These are phyloP conservation scores for Rhyacophila evoluta DNA, from an alignment of 2,888 invertebrate species.

Conservation along the genomic window DNA sequence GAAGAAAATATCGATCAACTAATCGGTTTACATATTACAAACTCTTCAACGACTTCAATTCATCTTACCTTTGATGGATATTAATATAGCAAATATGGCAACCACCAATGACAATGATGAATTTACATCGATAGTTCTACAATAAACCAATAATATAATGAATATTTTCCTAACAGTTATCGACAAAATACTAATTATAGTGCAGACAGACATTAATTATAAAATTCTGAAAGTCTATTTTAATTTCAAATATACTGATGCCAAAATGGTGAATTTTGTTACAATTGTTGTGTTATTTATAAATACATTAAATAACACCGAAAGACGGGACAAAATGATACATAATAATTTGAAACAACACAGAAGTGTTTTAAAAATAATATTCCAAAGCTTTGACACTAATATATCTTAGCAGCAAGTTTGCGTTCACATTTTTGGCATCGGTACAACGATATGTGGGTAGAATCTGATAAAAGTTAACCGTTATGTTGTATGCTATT, in stretches of 20 bases:
- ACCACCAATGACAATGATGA: too few species aligned
- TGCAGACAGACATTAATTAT: not conserved
- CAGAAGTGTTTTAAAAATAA: not conserved
- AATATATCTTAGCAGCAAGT: not conserved
- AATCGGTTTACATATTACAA: too few species aligned
- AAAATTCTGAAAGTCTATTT: not conserved
- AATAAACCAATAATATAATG: too few species aligned
- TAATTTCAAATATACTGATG: not conserved
- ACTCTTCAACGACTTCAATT: too few species aligned
- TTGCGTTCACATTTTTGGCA: conserved; percentile 6
- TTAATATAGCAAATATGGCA: too few species aligned
- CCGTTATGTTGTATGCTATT: not conserved
- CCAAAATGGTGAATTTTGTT: not conserved
- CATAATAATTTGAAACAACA: not conserved
- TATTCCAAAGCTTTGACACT: not conserved
- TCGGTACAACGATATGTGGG: not conserved
- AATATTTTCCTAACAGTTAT: too few species aligned
- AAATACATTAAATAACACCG: not conserved
- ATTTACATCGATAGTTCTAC: too few species aligned
- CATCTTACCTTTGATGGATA: too few species aligned
- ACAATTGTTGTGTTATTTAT: not conserved
- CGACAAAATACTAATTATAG: not conserved
- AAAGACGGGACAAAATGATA: too few species aligned
- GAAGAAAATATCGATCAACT: too few species aligned
- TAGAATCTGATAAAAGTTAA: conserved; percentile 9